Base-by-base conservation (phyloP, 1,140 invertebrate genomes). In the Drosophila sproati region DNA sequence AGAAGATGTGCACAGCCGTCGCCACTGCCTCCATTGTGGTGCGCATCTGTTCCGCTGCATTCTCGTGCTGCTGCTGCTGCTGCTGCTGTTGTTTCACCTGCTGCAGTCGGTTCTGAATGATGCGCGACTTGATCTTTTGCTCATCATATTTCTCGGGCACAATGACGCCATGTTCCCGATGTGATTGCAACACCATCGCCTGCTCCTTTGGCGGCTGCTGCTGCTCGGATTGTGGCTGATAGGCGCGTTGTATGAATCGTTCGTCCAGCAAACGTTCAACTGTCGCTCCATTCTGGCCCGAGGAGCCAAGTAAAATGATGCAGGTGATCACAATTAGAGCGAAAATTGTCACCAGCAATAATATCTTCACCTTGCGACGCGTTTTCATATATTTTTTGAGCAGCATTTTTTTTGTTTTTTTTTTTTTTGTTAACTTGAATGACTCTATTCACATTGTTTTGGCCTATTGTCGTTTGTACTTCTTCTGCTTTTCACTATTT, bases 121-220 rank as follows among this genome's bases (percentile, higher is more conserved):
- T 82, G 32, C 92, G 78, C 10, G 78, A 71, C 60, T 93, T 93
- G 28, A 93, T 77, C 64, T 92, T 90, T 31, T 87, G 87, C 56
- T 93, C 92, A 39, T 93, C 80, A 43, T 92, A 93, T 63, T 93
- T 93, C 43, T 93, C 92, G 0, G 91, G 92, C 55, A 92, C 87
- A 78, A 92, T 92, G 31, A 86, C 55, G 32, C 86, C 89, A 61
- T 88, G 61, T 47, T 91, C 80, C 2, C 82, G 78, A 20, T 75
- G 79, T 0, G 91, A 55, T 41, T 91, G 69, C 12, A 92, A 54
- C 31, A 92, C 35, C 6, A 59, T 47, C 1, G 77, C 73, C 4
- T 80, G 52, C 43, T 55, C 55, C 6, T 61, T 45, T 35, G 54
- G 48, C 28, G 2, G 34, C 51, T 55, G 76, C 61, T 73, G 67